Base-by-base conservation (phyloP, 2,888 invertebrate genomes). In the Nomada lathburiana region DNA sequence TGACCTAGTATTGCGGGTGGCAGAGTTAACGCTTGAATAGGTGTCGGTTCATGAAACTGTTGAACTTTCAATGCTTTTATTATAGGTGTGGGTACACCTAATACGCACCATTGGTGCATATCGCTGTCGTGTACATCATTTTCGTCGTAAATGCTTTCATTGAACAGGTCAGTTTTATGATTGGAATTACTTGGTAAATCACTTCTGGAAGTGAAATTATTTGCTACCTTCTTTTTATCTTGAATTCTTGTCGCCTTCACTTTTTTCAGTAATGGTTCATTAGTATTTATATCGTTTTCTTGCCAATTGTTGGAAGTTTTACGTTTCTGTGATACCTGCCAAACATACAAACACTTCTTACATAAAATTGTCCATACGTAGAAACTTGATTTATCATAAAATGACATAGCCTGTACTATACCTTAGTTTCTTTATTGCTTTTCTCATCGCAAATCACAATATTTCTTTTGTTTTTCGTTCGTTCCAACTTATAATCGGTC, bases 1-100 rank as follows among this genome's bases (percentile, higher is more conserved):
- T 96, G 95, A 57, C 98, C 99, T 92, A 97, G 95, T 89, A 98
- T 96, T 52, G 98, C 98, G 64, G 98, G 95, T 0, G 98, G 97
- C 59, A 98, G 94, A 0, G 97, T 96, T 80, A 97, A 92, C 26
- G 96, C 94, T 93, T 99, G 99, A 91, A 99, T 99, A 89, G 96
- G 95, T 0, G 99, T 99, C 0, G 99, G 99, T 29, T 95, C 94
- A 57, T 94, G 94, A 93, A 98, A 99, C 0, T 96, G 96, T 86
- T 96, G 95, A 79, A 97, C 97, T 18, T 95, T 94, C 0, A 99
- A 93, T 0, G 98, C 97, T 89, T 95, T 95, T 52, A 98, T 92
- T 75, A 99, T 95, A 2, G 95, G 93, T 0, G 94, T 94, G 0
- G 97, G 97, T 16, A 98, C 95, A 88, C 96, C 96, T 76, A 96